Evolutionary conservation across 2,888 invertebrate species (phyloP), one percentile per base, ranked within the genome.

Genomic region (Cataglyphis rosenhaueri): DNA sequence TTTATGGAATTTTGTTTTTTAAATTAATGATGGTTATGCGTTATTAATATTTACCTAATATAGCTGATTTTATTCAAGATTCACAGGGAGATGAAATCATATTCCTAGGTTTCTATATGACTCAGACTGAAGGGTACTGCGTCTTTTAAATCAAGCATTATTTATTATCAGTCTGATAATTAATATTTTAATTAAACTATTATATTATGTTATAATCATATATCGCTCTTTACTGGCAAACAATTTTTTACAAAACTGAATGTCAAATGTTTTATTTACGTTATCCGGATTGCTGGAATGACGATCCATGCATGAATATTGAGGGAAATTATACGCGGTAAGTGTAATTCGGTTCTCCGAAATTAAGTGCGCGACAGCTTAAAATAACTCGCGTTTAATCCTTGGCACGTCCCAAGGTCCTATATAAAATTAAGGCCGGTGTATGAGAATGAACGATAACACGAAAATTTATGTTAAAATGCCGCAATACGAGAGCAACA

Each of bases 301-400:
- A 48, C 29, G 64, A 70, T 84, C 83, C 64, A 75, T 65, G 83
- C 66, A 81, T 79, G 70, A 84, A 86, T 73, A 76, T 52, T 57
- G 57, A 76, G 75, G 78, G 78, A 83, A 83, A 90, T 91, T 88
- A 90, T 64, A 81, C 87, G 87, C 78, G 88, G 87, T 89, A 82
- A 84, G 88, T 91, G 87, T 92, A 92, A 92, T 92, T 90, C 85
- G 87, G 88, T 90, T 90, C 90, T 91, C 81, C 84, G 90, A 90
- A 92, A 91, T 90, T 87, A 90, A 92, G 88, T 89, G 89, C 88
- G 91, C 89, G 89, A 89, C 87, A 86, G 90, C 92, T 89, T 87
- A 91, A 92, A 92, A 92, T 92, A 92, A 92, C 90, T 89, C 68
- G 75, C 83, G 85, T 87, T 86, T 88, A 88, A 92, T 92, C 91